Percentiles rank a stretch among this genome's conserved stretches.
Evolutionary conservation across 2,888 invertebrate species (phyloP).

Genomic region (Diaprepes abbreviatus): DNA sequence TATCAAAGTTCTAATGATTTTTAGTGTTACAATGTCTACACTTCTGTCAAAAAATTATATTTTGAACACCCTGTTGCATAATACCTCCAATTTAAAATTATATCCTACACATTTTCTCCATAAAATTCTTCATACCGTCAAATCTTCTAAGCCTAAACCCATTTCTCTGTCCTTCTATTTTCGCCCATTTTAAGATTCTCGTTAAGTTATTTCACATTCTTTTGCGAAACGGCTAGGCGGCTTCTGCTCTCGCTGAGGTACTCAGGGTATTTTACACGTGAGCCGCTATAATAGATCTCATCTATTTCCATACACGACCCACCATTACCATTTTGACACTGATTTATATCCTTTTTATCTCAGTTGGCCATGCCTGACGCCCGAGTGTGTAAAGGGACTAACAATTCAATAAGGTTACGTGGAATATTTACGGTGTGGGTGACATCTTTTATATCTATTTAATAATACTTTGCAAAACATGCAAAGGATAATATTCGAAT

Average conservation of each 20-base stretch:
- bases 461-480: neutral
- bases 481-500: too few relatives aligned
- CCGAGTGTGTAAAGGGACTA: slow-evolving; percentile 15
- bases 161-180: slow-evolving; percentile 32
- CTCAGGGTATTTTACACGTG: slow-evolving; percentile 41
- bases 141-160: slow-evolving; percentile 10
- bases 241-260: slow-evolving; percentile 26
- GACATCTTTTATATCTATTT: neutral
- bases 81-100: neutral
- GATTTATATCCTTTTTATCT: slow-evolving; percentile 65
- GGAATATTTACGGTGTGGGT: neutral
- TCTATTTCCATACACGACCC: slow-evolving; percentile 62
- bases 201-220: slow-evolving; percentile 33
- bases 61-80: too few relatives aligned
- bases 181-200: slow-evolving; percentile 33
- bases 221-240: slow-evolving; percentile 1
- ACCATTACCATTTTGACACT: slow-evolving; percentile 63
- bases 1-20: too few relatives aligned
- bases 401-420: slow-evolving; percentile 28
- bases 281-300: slow-evolving; percentile 62
- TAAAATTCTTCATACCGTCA: neutral
- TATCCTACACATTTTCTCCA: neutral
- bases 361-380: slow-evolving; percentile 63
- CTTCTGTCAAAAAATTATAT: too few relatives aligned
- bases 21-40: too few relatives aligned